Conservation (phyloP, 1,140 invertebrate species). For the Hirudo medicinalis region DNA sequence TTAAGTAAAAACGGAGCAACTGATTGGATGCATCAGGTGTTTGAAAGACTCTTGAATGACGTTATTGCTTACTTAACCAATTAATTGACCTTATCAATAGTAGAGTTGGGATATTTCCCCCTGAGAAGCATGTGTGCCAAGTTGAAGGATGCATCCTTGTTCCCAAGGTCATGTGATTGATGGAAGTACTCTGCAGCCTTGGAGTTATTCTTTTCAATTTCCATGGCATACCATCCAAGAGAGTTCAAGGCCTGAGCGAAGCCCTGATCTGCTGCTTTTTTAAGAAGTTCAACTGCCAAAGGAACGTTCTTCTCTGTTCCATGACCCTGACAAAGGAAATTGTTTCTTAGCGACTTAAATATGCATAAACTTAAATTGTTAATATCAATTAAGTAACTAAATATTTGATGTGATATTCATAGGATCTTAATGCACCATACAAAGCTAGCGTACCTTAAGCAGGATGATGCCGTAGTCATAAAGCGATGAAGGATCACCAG, state of each 20-base stretch:
- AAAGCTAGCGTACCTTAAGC: constrained; percentile 25
- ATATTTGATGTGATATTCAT: no score
- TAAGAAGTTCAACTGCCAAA: constrained; percentile 26
- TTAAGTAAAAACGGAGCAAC: no score
- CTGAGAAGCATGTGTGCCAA: constrained; percentile 30
- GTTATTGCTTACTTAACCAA: no score
- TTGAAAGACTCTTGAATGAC: no score
- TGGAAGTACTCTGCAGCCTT: constrained; percentile 30
- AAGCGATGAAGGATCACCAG: constrained; percentile 28
- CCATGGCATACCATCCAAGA: constrained; percentile 34
- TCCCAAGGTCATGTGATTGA: constrained; percentile 27
- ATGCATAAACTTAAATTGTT: not conserved
- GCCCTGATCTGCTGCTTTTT: constrained; percentile 30
- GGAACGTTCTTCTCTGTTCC: constrained; percentile 28
- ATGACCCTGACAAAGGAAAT: constrained; percentile 25
- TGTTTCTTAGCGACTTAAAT: not conserved
- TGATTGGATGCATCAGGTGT: no score
- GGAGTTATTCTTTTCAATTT: constrained; percentile 27
- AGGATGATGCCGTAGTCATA: constrained; percentile 34
- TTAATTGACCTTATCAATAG: constrained; percentile 26
- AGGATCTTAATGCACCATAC: not conserved
- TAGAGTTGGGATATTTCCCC: constrained; percentile 28
- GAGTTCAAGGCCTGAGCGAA: constrained; percentile 30
- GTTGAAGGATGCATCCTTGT: constrained; percentile 32
- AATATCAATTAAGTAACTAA: no score